Evolutionary conservation across 2,113 vertebrate genomes (phyloP), one percentile per base, ranked within the genome.

Genomic region (Ornithorhynchus anatinus): DNA sequence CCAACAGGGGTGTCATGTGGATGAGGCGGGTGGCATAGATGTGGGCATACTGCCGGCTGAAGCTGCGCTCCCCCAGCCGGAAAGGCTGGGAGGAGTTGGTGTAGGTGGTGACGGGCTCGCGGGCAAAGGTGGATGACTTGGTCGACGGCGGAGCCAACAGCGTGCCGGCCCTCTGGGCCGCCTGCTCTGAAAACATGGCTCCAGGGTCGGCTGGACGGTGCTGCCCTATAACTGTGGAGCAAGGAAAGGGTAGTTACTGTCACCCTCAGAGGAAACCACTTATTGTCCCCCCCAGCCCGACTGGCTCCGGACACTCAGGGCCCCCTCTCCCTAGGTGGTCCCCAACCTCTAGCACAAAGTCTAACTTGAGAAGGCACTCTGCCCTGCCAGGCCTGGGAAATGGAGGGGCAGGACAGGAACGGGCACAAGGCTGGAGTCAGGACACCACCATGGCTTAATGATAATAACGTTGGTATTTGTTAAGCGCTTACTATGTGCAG

Each of bases 41-140:
- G 76, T 99, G 97, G 1, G 97, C 97, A 3, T 97, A 99, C 82
- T 99, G 97, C 1, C 96, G 94, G 40, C 14, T 90, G 66, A 98
- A 99, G 78, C 81, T 96, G 75, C 97, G 91, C 44, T 96, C 92
- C 0, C 94, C 94, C 16, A 97, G 82, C 4, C 25, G 75, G 86
- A 94, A 99, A 22, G 89, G 85, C 72, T 96, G 93, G 0, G 93
- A 94, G 59, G 85, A 82, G 77, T 92, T 89, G 2, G 53, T 52
- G 42, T 96, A 97, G 0, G 75, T 77, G 0, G 12, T 59, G 11
- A 86, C 85, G 0, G 92, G 82, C 29, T 86, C 75, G 1, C 96
- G 84, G 50, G 94, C 77, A 39, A 97, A 98, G 20, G 94, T 92
- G 47, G 93, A 89, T 1, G 91, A 81, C 39, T 84, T 81, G 0